phyloP scores from a whole-genome alignment of 2,888 invertebrate genomes.

The Sericinus montela region DNA sequence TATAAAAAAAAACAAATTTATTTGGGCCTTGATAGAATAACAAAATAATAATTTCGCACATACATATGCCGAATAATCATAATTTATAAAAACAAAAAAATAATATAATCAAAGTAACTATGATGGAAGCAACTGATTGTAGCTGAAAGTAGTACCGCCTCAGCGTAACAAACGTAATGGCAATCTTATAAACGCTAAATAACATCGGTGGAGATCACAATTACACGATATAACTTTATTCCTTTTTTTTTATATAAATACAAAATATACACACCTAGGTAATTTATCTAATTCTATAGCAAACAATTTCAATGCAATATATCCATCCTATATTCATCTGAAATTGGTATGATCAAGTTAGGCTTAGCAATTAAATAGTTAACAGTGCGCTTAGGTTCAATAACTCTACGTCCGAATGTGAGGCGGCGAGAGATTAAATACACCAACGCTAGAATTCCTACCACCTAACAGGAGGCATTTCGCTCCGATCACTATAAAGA shows the following conservation, averaged over 20 bases:
- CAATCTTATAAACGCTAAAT: conserved; percentile 74
- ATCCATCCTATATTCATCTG: conserved; percentile 69
- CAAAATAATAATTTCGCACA: conserved; percentile 52
- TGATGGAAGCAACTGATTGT: conserved; percentile 71
- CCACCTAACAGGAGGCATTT: conserved; percentile 17
- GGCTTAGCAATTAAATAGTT: conserved; percentile 62
- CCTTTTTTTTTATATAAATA: conserved; percentile 59
- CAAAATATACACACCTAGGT: conserved; percentile 70
- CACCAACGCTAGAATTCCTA: neutral
- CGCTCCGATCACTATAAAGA: conserved; percentile 27
- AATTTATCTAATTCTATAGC: conserved; percentile 65
- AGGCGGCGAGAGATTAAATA: neutral
- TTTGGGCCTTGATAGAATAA: conserved; percentile 53
- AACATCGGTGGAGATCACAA: conserved; percentile 80
- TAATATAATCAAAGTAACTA: conserved; percentile 56
- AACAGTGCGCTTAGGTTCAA: conserved; percentile 44
- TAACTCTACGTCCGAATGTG: conserved; percentile 7
- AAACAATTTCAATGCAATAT: conserved; percentile 75
- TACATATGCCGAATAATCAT: conserved; percentile 58
- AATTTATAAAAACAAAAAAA: conserved; percentile 60
- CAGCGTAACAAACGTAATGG: conserved; percentile 71
- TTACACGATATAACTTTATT: conserved; percentile 69
- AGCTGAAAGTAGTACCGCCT: conserved; percentile 52
- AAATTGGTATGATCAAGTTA: conserved; percentile 67
- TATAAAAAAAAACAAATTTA: conserved; percentile 38